Conservation (phyloP, 2,888 invertebrate species). For the Chouioia cunea region DNA sequence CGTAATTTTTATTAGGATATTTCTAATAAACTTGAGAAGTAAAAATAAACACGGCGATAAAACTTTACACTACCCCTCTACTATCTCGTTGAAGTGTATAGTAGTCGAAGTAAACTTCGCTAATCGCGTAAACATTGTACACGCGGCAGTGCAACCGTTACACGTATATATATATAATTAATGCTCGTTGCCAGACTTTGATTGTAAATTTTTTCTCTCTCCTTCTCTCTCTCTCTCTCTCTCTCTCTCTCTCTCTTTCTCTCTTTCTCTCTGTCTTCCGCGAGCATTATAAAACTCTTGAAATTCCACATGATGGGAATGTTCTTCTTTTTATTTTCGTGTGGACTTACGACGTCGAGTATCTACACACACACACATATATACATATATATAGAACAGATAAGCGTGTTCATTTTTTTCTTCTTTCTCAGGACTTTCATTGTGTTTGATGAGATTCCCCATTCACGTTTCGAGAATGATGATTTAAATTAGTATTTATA, state of each 20-base stretch:
- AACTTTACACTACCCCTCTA: too few species aligned
- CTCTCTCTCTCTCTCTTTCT: slow-evolving; percentile 2
- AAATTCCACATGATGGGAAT: slow-evolving; percentile 7
- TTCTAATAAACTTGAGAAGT: too few species aligned
- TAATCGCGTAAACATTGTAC: too few species aligned
- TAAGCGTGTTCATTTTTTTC: background rate
- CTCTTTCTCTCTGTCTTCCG: background rate
- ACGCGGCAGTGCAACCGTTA: slow-evolving; percentile 15
- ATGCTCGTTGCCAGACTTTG: slow-evolving; percentile 39
- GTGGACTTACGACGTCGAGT: background rate
- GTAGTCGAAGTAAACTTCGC: background rate
- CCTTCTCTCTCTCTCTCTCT: background rate
- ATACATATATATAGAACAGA: too few species aligned
- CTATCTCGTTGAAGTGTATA: background rate
- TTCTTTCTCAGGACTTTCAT: slow-evolving; percentile 3
- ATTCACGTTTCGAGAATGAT: too few species aligned
- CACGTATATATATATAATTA: slow-evolving; percentile 21
- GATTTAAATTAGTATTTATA: too few species aligned
- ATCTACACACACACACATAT: too few species aligned
- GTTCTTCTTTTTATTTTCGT: background rate
- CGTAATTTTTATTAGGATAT: too few species aligned
- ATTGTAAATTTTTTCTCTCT: slow-evolving; percentile 41
- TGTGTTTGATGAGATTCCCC: too few species aligned
- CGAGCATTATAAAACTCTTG: slow-evolving; percentile 1
- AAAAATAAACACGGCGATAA: too few species aligned